These are phyloP conservation scores for Sebastiscus albofasciatus DNA, from an alignment of 2,797 vertebrate species.

Conservation along the genomic window DNA sequence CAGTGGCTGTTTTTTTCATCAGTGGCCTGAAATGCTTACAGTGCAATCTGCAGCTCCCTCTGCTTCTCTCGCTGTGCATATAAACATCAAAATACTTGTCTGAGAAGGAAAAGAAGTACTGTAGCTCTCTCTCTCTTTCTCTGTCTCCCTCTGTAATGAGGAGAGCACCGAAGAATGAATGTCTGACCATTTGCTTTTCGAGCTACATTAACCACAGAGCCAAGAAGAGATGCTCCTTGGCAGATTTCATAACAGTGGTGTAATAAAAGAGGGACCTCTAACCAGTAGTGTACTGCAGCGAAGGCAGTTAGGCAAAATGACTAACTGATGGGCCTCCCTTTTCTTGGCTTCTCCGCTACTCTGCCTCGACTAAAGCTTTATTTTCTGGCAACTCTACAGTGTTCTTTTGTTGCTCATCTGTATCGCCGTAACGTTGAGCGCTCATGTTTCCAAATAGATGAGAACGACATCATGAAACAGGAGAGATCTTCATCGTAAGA, in stretches of 20 bases:
- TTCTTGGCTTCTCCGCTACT: constrained; percentile 11
- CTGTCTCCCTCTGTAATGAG: constrained; percentile 68
- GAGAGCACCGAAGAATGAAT: constrained; percentile 66
- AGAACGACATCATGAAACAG: background rate
- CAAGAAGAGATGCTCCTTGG: constrained; percentile 69
- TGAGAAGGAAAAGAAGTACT: constrained; percentile 38
- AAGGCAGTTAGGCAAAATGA: constrained; percentile 62
- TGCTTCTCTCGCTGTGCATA: constrained; percentile 46
- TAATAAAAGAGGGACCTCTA: constrained; percentile 70
- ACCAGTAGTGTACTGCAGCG: constrained; percentile 56
- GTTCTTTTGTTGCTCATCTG: constrained; percentile 18
- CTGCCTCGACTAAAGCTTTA: constrained; percentile 18
- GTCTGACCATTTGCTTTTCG: constrained; percentile 80
- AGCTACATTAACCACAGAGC: constrained; percentile 81
- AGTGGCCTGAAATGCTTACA: constrained; percentile 76
- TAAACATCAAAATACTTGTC: constrained; percentile 65
- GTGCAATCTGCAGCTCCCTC: constrained; percentile 64
- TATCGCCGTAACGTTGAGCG: background rate
- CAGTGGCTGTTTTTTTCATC: constrained; percentile 63
- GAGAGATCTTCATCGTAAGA: background rate
- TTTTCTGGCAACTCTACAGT: constrained; percentile 17
- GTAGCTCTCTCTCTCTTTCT: constrained; percentile 9
- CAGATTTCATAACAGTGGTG: constrained; percentile 78
- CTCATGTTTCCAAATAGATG: constrained; percentile 25
- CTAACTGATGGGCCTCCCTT: constrained; percentile 42